Conservation (phyloP, 1,140 invertebrate genomes). For the Zaprionus kolodkinae region DNA sequence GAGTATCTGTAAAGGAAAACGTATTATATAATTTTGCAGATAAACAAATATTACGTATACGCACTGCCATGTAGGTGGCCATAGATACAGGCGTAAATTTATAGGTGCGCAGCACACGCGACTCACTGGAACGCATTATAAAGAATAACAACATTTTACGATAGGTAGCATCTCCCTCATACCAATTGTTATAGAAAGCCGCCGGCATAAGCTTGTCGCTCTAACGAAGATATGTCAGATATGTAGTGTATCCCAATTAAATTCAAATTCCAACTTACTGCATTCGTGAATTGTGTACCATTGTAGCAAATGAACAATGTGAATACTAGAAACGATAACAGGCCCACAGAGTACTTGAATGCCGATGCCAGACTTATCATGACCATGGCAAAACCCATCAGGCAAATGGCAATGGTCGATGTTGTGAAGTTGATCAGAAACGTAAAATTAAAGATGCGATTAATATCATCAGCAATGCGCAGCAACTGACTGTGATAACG, state of each 20-base stretch:
- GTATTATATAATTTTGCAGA: not conserved
- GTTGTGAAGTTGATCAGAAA: constrained; percentile 61
- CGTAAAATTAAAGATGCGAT: constrained; percentile 60
- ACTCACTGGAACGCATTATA: constrained; percentile 55
- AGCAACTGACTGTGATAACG: constrained; percentile 58
- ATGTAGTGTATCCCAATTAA: not conserved
- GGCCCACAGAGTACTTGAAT: constrained; percentile 55
- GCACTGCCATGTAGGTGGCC: constrained; percentile 57
- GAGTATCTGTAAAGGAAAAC: constrained; percentile 40
- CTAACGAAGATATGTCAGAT: constrained; percentile 21
- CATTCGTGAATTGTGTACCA: constrained; percentile 48
- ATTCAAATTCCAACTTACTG: constrained; percentile 33
- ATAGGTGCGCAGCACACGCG: constrained; percentile 54
- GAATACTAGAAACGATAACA: constrained; percentile 57
- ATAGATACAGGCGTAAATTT: constrained; percentile 69
- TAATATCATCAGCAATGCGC: constrained; percentile 41
- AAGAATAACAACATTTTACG: constrained; percentile 68
- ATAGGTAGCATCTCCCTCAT: constrained; percentile 64
- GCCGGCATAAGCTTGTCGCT: constrained; percentile 63
- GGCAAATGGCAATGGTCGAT: constrained; percentile 70
- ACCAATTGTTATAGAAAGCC: constrained; percentile 76
- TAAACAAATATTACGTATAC: constrained; percentile 16
- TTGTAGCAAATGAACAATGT: constrained; percentile 57
- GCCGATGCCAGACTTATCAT: constrained; percentile 56
- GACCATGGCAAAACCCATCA: constrained; percentile 67